Evolutionary conservation across 2,888 invertebrate genomes (phyloP).

Genomic region (Diarsia rubi): DNA sequence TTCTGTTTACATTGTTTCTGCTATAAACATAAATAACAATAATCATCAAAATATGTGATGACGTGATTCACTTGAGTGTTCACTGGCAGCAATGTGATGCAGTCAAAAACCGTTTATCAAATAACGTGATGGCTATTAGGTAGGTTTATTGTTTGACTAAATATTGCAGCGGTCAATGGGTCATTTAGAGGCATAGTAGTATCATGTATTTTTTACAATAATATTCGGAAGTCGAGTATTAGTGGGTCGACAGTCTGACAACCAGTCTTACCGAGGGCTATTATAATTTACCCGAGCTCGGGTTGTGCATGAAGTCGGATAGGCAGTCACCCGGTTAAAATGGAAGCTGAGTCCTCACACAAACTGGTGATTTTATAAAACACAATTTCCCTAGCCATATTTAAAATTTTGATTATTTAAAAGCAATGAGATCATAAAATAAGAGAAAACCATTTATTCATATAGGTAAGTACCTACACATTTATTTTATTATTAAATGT

Average conservation of each 20-base stretch:
- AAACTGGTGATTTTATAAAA: not conserved
- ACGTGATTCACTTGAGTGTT: not conserved
- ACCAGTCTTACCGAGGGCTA: too few species aligned
- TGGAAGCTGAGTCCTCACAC: not conserved
- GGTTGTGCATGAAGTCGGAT: not conserved
- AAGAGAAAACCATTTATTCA: not conserved
- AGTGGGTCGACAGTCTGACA: too few species aligned
- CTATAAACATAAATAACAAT: not conserved
- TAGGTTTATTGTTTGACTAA: slow-evolving; percentile 1
- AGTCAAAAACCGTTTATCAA: not conserved
- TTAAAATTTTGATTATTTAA: not conserved
- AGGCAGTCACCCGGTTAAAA: not conserved
- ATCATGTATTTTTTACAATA: not conserved
- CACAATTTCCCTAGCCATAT: not conserved
- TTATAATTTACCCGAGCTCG: not conserved
- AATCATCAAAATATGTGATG: not conserved
- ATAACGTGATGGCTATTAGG: not conserved
- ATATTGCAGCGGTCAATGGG: not conserved
- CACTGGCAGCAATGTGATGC: not conserved
- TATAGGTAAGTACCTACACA: too few species aligned
- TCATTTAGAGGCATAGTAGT: not conserved
- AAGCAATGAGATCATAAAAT: slow-evolving; percentile 2
- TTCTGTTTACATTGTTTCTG: not conserved
- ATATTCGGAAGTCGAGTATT: too few species aligned
- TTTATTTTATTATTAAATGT: not conserved